Percentiles rank a stretch among this genome's conserved stretches.
These are phyloP conservation scores for Brachionus rubens DNA, from an alignment of 1,140 invertebrate genomes.

Conservation along the genomic window DNA sequence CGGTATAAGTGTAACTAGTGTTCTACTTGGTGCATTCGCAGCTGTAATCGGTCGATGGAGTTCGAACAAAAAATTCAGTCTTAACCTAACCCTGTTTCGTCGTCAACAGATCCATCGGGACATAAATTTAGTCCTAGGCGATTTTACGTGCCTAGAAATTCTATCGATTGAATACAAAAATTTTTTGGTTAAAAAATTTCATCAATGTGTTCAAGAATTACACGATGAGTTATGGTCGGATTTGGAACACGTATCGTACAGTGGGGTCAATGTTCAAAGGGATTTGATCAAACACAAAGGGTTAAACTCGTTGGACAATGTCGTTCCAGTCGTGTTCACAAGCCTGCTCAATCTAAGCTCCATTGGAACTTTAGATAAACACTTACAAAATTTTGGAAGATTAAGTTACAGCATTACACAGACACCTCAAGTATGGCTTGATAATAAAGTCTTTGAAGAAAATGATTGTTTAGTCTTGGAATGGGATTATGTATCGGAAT, in stretches of 20 bases:
- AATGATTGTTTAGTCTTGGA: not conserved
- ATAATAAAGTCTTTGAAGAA: not conserved
- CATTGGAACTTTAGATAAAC: not conserved
- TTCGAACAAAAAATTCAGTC: not conserved
- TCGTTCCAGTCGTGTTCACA: not conserved
- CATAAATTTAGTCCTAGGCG: not conserved
- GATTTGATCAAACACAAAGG: not conserved
- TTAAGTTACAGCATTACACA: not conserved
- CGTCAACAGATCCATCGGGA: not conserved
- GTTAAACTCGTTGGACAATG: not conserved
- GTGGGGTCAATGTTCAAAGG: not conserved
- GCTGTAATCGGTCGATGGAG: not conserved
- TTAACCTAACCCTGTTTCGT: not conserved
- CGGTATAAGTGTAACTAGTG: not conserved
- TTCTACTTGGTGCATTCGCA: not conserved
- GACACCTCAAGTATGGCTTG: not conserved
- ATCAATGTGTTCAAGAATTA: not conserved
- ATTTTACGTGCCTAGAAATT: not conserved
- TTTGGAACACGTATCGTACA: not conserved
- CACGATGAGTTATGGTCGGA: not conserved
- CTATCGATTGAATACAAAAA: not conserved
- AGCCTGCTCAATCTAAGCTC: not conserved
- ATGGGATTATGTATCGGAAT: not conserved
- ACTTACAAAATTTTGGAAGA: not conserved
- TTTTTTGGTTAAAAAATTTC: not conserved